Conservation (phyloP, 2,888 invertebrate genomes). For the Aromia moschata region DNA sequence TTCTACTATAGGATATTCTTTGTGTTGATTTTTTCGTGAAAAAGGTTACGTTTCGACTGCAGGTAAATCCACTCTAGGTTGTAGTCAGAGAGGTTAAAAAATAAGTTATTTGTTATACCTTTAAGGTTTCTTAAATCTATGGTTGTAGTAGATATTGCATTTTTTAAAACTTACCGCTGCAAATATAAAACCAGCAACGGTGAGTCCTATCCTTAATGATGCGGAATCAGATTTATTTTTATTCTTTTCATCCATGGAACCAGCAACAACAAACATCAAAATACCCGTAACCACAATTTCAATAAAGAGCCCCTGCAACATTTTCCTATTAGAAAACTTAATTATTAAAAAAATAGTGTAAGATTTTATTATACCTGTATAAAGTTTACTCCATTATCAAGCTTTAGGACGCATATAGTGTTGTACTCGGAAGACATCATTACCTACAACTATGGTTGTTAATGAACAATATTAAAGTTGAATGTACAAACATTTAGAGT, state of each 20-base stretch:
- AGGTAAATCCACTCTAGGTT: no score
- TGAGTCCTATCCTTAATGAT: conserved; percentile 19
- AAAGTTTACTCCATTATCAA: conserved; percentile 8
- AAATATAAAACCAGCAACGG: conserved; percentile 21
- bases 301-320: conserved; percentile 24
- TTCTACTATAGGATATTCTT: no score
- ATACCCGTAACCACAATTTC: conserved; percentile 13
- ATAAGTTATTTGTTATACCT: no score
- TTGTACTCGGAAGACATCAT: conserved; percentile 10
- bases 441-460: conserved; percentile 1
- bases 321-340: background rate
- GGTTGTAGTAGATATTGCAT: no score
- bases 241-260: conserved; percentile 8
- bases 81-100: no score
- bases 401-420: conserved; percentile 15
- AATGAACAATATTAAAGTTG: no score
- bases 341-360: background rate
- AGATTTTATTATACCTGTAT: background rate
- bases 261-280: conserved; percentile 23
- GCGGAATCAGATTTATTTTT: conserved; percentile 16
- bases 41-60: no score
- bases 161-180: conserved; percentile 24
- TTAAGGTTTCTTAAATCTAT: no score
- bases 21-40: no score
- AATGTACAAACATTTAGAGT: no score